phyloP scores from a whole-genome alignment of 2,797 vertebrate species.

The Diceros bicornis region DNA sequence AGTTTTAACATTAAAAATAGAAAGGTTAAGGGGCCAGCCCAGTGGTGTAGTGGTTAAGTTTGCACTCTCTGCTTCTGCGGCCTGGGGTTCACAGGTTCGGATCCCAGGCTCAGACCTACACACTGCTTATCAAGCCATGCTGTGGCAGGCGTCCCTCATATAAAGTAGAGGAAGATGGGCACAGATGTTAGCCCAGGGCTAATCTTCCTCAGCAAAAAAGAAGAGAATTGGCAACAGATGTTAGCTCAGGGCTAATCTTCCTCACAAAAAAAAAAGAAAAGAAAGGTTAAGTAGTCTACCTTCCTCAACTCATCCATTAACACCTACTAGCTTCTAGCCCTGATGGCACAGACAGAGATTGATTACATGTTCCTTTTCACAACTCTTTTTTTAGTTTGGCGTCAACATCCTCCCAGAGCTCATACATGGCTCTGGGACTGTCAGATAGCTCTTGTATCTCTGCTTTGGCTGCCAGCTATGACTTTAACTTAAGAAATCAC shows the following conservation, averaged over 20 bases:
- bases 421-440: neutral
- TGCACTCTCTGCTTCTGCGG: no score
- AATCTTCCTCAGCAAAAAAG: no score
- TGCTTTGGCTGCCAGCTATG: neutral
- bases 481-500: slow-evolving; percentile 12
- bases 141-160: no score
- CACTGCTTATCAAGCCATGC: no score
- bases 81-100: no score
- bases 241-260: no score
- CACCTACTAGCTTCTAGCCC: neutral
- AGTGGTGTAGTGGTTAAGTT: no score
- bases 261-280: neutral
- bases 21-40: neutral
- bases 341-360: neutral
- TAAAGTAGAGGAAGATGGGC: no score
- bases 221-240: no score
- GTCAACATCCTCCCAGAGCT: neutral
- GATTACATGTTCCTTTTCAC: slow-evolving; percentile 25
- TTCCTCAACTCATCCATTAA: neutral
- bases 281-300: neutral
- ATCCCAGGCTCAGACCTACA: no score
- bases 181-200: no score
- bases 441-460: neutral
- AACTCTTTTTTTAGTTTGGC: neutral
- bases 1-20: slow-evolving; percentile 34